These are phyloP conservation scores for Leptura quadrifasciata DNA, from an alignment of 2,888 invertebrate genomes.

Conservation along the genomic window DNA sequence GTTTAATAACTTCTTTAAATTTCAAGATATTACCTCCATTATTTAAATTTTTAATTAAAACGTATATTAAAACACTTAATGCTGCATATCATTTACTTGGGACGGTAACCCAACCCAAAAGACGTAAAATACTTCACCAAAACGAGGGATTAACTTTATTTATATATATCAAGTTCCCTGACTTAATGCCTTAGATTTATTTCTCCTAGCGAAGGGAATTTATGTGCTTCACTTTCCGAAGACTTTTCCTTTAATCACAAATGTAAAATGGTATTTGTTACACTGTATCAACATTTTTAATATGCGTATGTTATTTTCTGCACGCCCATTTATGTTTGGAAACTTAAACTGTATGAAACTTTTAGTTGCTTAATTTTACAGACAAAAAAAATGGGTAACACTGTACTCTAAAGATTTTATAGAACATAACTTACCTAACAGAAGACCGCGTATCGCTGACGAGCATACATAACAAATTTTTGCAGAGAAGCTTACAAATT, in stretches of 20 bases:
- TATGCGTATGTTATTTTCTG: not conserved
- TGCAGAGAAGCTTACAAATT: no score
- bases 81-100: not conserved
- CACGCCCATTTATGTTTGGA: not conserved
- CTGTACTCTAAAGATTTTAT: not conserved
- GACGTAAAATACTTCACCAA: not conserved
- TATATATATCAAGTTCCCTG: slow-evolving; percentile 1
- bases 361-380: not conserved
- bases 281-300: not conserved
- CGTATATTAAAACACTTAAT: not conserved
- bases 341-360: no score
- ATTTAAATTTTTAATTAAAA: not conserved
- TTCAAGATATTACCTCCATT: not conserved
- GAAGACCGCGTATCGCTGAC: not conserved
- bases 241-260: not conserved
- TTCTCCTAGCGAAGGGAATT: not conserved
- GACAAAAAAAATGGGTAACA: not conserved
- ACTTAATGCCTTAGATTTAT: not conserved
- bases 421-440: not conserved
- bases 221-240: not conserved
- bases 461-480: not conserved
- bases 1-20: not conserved
- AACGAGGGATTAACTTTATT: not conserved
- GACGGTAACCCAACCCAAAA: not conserved
- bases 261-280: not conserved